A percentile compares a stretch with the other conserved stretches of the same genome.
These are phyloP conservation scores for Mixornis gularis DNA, from an alignment of 2,113 vertebrate genomes.

Conservation along the genomic window DNA sequence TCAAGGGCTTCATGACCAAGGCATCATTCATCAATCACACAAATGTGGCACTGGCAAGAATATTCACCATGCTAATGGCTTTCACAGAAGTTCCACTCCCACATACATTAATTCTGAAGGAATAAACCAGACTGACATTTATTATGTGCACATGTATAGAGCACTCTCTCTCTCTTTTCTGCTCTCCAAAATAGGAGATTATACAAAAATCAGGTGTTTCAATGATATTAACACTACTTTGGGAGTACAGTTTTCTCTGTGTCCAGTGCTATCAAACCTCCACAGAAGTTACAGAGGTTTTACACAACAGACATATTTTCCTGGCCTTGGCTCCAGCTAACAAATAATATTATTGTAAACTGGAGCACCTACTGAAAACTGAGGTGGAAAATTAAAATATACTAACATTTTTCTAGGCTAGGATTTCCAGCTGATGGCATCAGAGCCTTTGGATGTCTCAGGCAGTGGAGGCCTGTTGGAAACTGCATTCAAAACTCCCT, in stretches of 20 bases:
- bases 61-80: slow-evolving; percentile 31
- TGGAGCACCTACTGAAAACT: background rate
- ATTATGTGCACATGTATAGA: slow-evolving; percentile 20
- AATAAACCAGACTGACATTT: slow-evolving; percentile 53
- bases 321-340: background rate
- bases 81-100: slow-evolving; percentile 41
- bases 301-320: background rate
- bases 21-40: slow-evolving; percentile 40
- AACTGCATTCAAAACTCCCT: background rate
- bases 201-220: slow-evolving; percentile 26
- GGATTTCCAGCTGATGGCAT: background rate
- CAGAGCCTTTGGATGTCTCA: background rate
- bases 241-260: background rate
- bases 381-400: background rate
- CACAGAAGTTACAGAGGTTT: background rate
- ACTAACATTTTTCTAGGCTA: background rate
- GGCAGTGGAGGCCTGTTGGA: background rate
- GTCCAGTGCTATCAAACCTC: background rate
- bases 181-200: background rate
- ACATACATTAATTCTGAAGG: background rate
- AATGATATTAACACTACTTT: background rate
- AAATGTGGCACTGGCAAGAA: slow-evolving; percentile 17
- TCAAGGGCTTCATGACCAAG: slow-evolving; percentile 12
- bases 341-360: background rate
- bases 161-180: background rate